phyloP scores from a whole-genome alignment of 2,797 vertebrate species.

The Danio choprae region DNA sequence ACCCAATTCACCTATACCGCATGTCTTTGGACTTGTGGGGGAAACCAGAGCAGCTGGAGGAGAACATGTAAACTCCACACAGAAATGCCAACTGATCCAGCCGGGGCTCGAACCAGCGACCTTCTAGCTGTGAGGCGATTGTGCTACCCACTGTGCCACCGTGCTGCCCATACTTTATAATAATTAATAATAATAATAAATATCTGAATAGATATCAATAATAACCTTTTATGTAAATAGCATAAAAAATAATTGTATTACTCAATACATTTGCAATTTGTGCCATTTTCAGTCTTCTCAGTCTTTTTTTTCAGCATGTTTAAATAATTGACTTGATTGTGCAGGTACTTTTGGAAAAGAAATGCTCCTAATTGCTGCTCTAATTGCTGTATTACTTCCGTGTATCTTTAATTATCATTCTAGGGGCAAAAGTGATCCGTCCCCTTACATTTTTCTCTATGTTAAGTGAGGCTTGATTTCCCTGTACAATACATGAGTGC shows the following conservation, averaged over 20 bases:
- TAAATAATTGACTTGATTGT: conserved; percentile 44
- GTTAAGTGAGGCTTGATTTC: not conserved
- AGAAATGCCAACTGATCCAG: too few species aligned
- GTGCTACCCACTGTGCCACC: too few species aligned
- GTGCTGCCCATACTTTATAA: too few species aligned
- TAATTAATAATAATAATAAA: too few species aligned
- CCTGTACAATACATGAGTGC: not conserved
- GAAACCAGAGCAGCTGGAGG: too few species aligned
- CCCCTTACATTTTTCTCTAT: not conserved
- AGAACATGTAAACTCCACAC: too few species aligned
- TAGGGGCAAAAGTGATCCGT: conserved; percentile 29
- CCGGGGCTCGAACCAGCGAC: too few species aligned
- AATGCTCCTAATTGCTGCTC: conserved; percentile 26
- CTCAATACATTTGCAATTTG: not conserved
- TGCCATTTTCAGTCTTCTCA: conserved; percentile 1
- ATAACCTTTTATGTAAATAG: not conserved
- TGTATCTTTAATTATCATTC: conserved; percentile 47
- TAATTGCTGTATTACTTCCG: conserved; percentile 42
- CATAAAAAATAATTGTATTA: not conserved
- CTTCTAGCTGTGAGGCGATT: too few species aligned
- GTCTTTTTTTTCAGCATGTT: conserved; percentile 10
- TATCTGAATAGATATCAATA: too few species aligned
- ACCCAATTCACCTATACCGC: too few species aligned
- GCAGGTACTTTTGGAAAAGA: conserved; percentile 5
- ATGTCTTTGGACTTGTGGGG: too few species aligned